phyloP scores from a whole-genome alignment of 2,113 vertebrate genomes.

The Litocranius walleri region DNA sequence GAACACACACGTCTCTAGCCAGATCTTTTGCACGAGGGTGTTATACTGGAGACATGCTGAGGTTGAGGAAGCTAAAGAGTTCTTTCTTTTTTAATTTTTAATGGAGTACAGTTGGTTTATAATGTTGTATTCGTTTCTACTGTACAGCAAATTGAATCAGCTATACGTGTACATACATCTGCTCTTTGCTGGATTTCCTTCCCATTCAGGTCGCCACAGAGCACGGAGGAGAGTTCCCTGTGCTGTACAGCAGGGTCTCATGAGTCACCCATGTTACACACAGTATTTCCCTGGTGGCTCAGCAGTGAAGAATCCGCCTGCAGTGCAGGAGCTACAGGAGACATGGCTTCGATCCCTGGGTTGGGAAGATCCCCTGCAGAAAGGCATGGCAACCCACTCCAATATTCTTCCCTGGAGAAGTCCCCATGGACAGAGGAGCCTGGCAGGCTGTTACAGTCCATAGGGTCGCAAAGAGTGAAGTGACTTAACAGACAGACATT shows the following conservation, averaged over 20 bases:
- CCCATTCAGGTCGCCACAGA: not conserved
- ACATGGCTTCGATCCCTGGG: not conserved
- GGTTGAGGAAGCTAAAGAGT: not conserved
- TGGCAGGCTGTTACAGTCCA: not conserved
- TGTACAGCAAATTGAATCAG: not conserved
- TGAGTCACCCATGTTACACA: rapidly evolving
- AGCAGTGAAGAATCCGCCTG: not conserved
- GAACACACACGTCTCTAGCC: rapidly evolving
- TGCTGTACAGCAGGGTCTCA: not conserved
- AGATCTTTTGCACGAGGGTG: not conserved
- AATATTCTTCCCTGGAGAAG: not conserved
- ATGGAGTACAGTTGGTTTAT: not conserved
- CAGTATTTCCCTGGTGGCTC: not conserved
- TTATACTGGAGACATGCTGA: not conserved
- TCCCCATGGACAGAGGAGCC: not conserved
- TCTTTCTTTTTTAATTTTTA: not conserved
- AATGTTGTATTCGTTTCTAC: not conserved
- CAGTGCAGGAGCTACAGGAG: not conserved
- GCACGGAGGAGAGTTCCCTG: not conserved
- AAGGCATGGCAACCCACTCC: not conserved
- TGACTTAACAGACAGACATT: not conserved
- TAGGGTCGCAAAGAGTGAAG: not conserved
- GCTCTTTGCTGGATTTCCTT: not conserved
- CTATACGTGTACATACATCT: not conserved
- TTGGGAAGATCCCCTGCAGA: not conserved